Conservation (phyloP, 2,113 vertebrate genomes). For the Raja brachyura region DNA sequence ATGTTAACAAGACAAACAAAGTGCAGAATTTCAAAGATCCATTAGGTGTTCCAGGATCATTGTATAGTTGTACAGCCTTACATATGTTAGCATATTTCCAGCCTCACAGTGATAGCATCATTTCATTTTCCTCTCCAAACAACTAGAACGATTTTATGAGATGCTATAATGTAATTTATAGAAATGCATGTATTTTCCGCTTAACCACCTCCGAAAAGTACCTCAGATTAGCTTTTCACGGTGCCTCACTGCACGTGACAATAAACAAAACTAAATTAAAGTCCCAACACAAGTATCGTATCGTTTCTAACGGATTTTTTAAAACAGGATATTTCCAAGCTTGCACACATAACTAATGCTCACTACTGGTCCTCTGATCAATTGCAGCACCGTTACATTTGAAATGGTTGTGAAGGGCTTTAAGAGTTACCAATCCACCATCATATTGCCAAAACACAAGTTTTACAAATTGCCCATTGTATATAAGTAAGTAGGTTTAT, state of each 20-base stretch:
- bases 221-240: no score
- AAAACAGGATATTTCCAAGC: not conserved
- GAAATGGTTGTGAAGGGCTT: not conserved
- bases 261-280: no score
- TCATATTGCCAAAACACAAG: not conserved
- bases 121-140: no score
- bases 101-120: not conserved
- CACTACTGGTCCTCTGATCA: not conserved
- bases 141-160: no score
- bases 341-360: not conserved
- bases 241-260: no score
- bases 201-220: no score
- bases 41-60: not conserved
- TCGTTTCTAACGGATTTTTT: not conserved
- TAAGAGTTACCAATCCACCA: not conserved
- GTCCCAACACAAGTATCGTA: no score
- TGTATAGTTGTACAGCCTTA: no score
- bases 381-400: not conserved
- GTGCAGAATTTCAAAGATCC: not conserved
- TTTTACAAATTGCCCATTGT: not conserved
- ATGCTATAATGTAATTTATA: no score
- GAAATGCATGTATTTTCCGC: no score
- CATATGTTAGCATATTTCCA: no score
- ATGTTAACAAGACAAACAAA: not conserved
- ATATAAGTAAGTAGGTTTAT: no score